A percentile compares a stretch with the other conserved stretches of the same genome.
Evolutionary conservation across 1,140 invertebrate genomes (phyloP).

Genomic region (Phymastichus coffea): DNA sequence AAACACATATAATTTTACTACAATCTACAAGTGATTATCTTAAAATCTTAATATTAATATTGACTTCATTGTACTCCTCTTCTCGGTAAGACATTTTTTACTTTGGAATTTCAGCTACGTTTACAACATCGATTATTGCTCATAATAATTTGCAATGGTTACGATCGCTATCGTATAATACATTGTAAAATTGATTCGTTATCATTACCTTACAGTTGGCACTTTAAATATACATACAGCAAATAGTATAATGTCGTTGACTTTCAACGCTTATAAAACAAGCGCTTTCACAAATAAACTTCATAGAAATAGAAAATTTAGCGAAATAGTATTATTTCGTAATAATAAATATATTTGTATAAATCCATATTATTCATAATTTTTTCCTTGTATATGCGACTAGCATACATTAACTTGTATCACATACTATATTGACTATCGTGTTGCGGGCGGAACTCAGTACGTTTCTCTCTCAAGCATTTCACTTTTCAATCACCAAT

Average conservation of each 20-base stretch:
- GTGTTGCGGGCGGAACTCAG: conserved; percentile 45
- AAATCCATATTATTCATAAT: conserved; percentile 39
- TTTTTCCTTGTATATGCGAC: conserved; percentile 44
- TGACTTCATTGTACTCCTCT: conserved; percentile 16
- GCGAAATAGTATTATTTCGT: conserved; percentile 29
- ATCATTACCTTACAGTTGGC: conserved; percentile 7
- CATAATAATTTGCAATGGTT: not conserved
- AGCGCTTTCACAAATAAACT: conserved; percentile 8
- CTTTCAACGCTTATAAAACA: conserved; percentile 22
- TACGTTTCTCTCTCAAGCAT: conserved; percentile 35
- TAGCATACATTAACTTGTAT: conserved; percentile 53
- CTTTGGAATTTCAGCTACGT: not conserved
- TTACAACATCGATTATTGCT: conserved; percentile 15
- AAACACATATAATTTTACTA: conserved; percentile 39
- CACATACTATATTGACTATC: conserved; percentile 60
- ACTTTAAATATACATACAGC: conserved; percentile 21
- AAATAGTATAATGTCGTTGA: conserved; percentile 7
- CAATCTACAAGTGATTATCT: conserved; percentile 34
- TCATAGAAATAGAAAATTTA: conserved; percentile 37
- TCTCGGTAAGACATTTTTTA: not conserved
- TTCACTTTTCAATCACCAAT: conserved; percentile 21
- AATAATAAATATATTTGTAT: conserved; percentile 38
- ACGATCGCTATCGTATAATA: not conserved
- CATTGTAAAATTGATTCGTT: no score
- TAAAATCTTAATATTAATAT: conserved; percentile 27